Evolutionary conservation across 2,113 vertebrate species (phyloP).

Genomic region (Scolopax mira): DNA sequence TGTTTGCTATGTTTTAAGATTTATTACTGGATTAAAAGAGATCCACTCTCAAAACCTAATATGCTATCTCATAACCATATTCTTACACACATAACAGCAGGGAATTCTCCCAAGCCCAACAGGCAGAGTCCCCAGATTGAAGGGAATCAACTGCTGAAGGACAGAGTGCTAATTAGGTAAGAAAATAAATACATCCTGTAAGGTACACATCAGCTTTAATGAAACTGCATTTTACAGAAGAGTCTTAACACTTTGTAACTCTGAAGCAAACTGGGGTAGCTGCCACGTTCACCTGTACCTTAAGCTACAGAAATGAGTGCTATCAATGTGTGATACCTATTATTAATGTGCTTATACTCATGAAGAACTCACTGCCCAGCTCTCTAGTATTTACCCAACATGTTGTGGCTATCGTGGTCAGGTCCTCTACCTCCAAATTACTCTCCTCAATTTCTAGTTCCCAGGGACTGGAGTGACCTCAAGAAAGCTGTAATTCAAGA

Average conservation of each 20-base stretch:
- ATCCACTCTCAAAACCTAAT: not conserved
- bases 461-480: not conserved
- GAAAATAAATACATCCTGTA: not conserved
- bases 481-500: not conserved
- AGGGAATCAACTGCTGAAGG: not conserved
- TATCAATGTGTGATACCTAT: not conserved
- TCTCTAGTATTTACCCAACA: not conserved
- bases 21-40: not conserved
- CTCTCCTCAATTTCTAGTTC: not conserved
- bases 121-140: not conserved
- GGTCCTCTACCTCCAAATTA: not conserved
- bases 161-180: not conserved
- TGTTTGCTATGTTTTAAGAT: not conserved
- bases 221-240: not conserved
- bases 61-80: not conserved
- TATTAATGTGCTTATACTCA: not conserved
- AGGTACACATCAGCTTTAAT: not conserved
- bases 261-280: not conserved
- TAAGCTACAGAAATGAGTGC: not conserved
- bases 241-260: not conserved
- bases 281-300: not conserved
- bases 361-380: not conserved
- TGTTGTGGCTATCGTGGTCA: not conserved
- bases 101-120: not conserved
- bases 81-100: not conserved